A percentile compares a stretch with the other conserved stretches of the same genome.
phyloP scores from a whole-genome alignment of 2,113 vertebrate species.

The Pycnonotus jocosus region DNA sequence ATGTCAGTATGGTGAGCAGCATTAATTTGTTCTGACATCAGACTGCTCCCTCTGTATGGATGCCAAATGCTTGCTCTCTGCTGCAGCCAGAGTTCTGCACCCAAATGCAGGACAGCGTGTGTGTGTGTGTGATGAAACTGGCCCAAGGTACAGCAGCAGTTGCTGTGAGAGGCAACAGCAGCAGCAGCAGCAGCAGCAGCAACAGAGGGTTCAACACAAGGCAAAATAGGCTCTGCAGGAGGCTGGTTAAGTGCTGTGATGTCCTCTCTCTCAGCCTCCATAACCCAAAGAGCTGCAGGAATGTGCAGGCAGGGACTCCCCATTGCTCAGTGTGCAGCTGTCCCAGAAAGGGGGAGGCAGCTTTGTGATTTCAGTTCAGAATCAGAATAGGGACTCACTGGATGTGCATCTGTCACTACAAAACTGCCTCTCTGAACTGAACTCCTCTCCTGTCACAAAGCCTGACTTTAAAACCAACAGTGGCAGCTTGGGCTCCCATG shows the following conservation, averaged over 20 bases:
- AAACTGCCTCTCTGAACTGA: not conserved
- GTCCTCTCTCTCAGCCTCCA: not conserved
- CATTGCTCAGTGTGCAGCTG: not conserved
- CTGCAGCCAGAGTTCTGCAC: not conserved
- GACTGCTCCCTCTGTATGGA: accelerated
- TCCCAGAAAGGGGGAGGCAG: not conserved
- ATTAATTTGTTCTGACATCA: slow-evolving; percentile 38
- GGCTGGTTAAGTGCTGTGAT: not conserved
- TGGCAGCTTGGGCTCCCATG: accelerated
- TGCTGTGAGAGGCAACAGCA: not conserved
- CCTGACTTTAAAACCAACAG: not conserved
- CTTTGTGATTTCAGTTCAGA: not conserved
- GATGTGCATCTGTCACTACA: not conserved
- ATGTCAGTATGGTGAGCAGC: not conserved
- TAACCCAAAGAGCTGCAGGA: not conserved
- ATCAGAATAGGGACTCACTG: not conserved
- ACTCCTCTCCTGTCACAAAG: not conserved
- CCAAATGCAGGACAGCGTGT: not conserved
- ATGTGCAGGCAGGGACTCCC: not conserved
- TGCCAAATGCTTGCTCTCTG: not conserved
- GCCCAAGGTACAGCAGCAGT: not conserved
- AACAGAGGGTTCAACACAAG: not conserved
- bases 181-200: not conserved
- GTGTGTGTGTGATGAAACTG: not conserved
- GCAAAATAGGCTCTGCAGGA: not conserved